Base-by-base conservation (phyloP, 1,140 invertebrate species). In the Drosophila yakuba region DNA sequence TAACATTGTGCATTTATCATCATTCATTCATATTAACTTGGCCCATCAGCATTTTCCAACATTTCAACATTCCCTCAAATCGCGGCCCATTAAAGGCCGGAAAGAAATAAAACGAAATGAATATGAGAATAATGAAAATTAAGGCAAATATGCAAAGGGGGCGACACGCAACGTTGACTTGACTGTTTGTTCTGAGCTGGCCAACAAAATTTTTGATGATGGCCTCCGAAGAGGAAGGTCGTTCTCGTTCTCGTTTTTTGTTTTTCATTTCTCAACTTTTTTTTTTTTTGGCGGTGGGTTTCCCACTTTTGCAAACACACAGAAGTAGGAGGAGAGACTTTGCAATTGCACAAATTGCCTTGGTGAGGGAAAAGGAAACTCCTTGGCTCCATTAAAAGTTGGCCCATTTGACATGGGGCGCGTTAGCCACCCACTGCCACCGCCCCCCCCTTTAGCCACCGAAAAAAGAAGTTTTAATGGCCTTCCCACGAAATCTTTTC, bases 341-440 rank as follows among this genome's bases (percentile, higher is more conserved):
- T 28, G 52, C 66, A 72, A 71, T 72, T 72, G 66, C 67, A 71
- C 67, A 71, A 71, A 71, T 71, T 71, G 68, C 68, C 68, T 20
- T 0, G 5, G 61, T n/a, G 7, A 69, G 28, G 43, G 61, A 56
- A 71, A 67, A 48, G 67, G 51, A 69, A 71, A 71, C 67, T 69
- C 54, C 64, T 71, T 69, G 67, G 51, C 64, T 58, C 67, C 67
- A 71, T 71, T 69, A 72, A 72, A 72, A 72, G 68, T 72, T 72
- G 68, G 66, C 23, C 66, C 66, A 71, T 71, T 71, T 71, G 67
- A 57, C 62, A 67, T 69, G 39, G 41, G 41, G 23, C 41, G 38
- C 60, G 50, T 67, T 66, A 38, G 63, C 44, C 14, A 8, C 17
- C 6, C 32, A 25, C 23, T 17, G 23, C 25, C 25, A 4, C 28